These are phyloP conservation scores for Lasioglossum calceatum DNA, from an alignment of 2,888 invertebrate species.

Conservation along the genomic window DNA sequence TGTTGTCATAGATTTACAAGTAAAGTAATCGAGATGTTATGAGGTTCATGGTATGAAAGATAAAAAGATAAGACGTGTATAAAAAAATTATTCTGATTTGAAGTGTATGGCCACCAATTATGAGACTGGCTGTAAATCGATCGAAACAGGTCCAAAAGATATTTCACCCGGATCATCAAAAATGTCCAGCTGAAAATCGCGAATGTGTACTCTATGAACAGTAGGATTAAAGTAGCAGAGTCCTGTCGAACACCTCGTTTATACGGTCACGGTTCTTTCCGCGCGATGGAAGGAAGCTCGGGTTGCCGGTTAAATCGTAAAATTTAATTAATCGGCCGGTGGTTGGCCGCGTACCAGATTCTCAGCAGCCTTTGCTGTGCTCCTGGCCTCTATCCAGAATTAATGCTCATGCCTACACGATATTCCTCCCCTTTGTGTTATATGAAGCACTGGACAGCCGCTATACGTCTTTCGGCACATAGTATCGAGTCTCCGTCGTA, in stretches of 20 bases:
- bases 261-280: conserved; percentile 37
- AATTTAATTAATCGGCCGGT: conserved; percentile 71
- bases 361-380: conserved; percentile 40
- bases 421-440: conserved; percentile 60
- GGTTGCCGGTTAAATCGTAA: conserved; percentile 60
- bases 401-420: conserved; percentile 61
- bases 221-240: background rate
- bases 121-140: too few relatives aligned
- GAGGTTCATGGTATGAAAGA: too few relatives aligned
- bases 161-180: background rate
- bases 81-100: too few relatives aligned
- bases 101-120: too few relatives aligned
- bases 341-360: conserved; percentile 58
- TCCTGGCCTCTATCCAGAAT: conserved; percentile 68
- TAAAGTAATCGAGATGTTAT: too few relatives aligned
- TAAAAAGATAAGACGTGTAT: too few relatives aligned
- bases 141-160: too few relatives aligned
- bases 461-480: conserved; percentile 34
- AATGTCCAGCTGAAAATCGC: background rate
- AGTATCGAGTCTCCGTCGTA: conserved; percentile 22
- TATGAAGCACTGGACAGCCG: conserved; percentile 49
- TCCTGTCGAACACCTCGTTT: conserved; percentile 38
- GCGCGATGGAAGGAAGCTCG: conserved; percentile 36
- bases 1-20: too few relatives aligned
- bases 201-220: too few relatives aligned